Evolutionary conservation across 2,888 invertebrate species (phyloP).

Genomic region (Drosophila monieri): DNA sequence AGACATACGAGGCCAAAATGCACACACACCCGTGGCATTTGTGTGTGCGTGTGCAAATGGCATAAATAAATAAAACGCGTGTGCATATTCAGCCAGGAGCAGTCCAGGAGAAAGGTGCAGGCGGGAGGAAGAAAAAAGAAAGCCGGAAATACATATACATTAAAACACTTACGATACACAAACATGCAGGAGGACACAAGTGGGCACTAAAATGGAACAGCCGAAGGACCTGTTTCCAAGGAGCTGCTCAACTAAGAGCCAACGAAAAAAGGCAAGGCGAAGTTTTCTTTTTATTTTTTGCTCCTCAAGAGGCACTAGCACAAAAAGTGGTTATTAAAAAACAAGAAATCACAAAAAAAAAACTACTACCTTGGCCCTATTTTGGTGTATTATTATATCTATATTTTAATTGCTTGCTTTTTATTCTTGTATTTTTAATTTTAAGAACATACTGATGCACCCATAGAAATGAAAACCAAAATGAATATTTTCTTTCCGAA

Average conservation of each 20-base stretch:
- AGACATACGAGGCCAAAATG: conserved; percentile 71
- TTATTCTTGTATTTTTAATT: background rate
- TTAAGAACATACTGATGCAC: background rate
- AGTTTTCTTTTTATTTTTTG: conserved; percentile 3
- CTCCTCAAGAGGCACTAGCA: background rate
- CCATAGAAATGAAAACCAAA: background rate
- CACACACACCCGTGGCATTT: conserved; percentile 17
- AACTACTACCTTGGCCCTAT: background rate
- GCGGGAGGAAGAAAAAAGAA: conserved; percentile 35
- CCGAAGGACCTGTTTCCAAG: conserved; percentile 29
- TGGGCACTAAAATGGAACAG: conserved; percentile 32
- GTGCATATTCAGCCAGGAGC: conserved; percentile 52
- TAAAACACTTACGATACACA: conserved; percentile 68
- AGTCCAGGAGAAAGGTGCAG: background rate
- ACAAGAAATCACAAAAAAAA: background rate
- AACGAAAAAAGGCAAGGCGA: conserved; percentile 10
- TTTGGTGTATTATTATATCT: background rate
- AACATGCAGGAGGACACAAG: conserved; percentile 14
- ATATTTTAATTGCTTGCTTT: background rate
- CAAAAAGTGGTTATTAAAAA: conserved; percentile 10
- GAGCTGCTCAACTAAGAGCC: conserved; percentile 16
- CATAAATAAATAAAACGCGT: conserved; percentile 75
- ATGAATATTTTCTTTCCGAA: background rate
- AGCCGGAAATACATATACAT: conserved; percentile 72
- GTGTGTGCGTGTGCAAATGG: conserved; percentile 50